phyloP scores from a whole-genome alignment of 2,888 invertebrate species.

The Drosophila prolongata region DNA sequence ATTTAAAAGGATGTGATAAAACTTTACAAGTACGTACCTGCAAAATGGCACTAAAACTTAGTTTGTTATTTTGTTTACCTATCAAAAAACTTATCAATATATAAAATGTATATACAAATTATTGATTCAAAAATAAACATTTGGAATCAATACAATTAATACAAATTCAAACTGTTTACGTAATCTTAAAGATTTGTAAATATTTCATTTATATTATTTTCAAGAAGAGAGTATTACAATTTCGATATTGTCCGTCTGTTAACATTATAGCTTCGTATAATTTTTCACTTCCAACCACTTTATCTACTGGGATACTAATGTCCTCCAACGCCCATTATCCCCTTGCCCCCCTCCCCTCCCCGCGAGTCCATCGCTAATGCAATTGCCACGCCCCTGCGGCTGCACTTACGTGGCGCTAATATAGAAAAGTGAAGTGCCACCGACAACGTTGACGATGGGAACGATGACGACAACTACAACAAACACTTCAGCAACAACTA shows the following conservation, averaged over 20 bases:
- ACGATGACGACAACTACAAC: conserved; percentile 32
- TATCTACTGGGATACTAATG: conserved; percentile 49
- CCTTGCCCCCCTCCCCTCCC: background rate
- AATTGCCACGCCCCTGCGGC: conserved; percentile 72
- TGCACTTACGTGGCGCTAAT: conserved; percentile 74
- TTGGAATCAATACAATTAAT: too few relatives aligned
- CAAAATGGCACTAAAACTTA: too few relatives aligned
- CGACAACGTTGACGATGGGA: conserved; percentile 37
- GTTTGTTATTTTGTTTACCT: too few relatives aligned
- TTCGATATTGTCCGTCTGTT: conserved; percentile 4
- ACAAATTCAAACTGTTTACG: too few relatives aligned
- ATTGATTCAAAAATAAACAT: too few relatives aligned
- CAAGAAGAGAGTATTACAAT: conserved; percentile 7
- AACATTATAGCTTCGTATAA: conserved; percentile 21
- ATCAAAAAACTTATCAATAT: too few relatives aligned
- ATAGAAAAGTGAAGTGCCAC: conserved; percentile 73
- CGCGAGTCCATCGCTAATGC: conserved; percentile 49
- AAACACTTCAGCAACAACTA: conserved; percentile 6
- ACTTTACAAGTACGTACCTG: too few relatives aligned
- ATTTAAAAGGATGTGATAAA: too few relatives aligned
- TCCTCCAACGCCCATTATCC: conserved; percentile 41
- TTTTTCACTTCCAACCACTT: conserved; percentile 47
- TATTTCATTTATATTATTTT: background rate
- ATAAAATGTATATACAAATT: too few relatives aligned
- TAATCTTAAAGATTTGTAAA: too few relatives aligned